Evolutionary conservation across 1,140 invertebrate genomes (phyloP).

Genomic region (Drosophila funebris): DNA sequence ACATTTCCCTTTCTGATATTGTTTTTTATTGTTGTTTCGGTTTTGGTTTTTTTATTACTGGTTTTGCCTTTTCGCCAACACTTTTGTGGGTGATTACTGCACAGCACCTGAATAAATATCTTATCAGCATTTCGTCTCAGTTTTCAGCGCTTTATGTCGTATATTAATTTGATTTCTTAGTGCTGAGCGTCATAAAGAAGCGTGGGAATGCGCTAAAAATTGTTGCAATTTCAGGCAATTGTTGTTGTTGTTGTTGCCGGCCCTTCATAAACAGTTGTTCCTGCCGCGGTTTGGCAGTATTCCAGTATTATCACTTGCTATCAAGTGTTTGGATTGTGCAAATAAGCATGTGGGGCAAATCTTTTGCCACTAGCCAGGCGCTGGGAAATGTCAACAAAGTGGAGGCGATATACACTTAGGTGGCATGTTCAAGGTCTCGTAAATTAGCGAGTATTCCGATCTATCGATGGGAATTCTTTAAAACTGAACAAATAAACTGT

Average conservation of each 20-base stretch:
- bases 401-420: conserved; percentile 24
- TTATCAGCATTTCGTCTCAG: conserved; percentile 73
- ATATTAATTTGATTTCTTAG: conserved; percentile 73
- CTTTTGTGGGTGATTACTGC: conserved; percentile 71
- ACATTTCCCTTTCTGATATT: conserved; percentile 58
- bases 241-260: conserved; percentile 43
- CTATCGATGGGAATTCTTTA: neutral
- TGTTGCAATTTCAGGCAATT: conserved; percentile 45
- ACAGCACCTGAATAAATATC: conserved; percentile 80
- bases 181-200: conserved; percentile 58
- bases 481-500: neutral
- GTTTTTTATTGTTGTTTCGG: neutral
- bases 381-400: conserved; percentile 68
- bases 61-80: conserved; percentile 65
- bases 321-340: conserved; percentile 64
- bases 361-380: conserved; percentile 28
- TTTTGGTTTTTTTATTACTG: conserved; percentile 42
- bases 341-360: conserved; percentile 47
- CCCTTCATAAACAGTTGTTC: conserved; percentile 40
- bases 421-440: conserved; percentile 15
- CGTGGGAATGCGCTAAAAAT: conserved; percentile 65
- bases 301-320: conserved; percentile 45
- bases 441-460: conserved; percentile 1
- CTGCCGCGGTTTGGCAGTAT: conserved; percentile 32
- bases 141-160: conserved; percentile 69